Percentiles rank a stretch among this genome's conserved stretches.
Evolutionary conservation across 2,113 vertebrate species (phyloP).

Genomic region (Petaurus breviceps): DNA sequence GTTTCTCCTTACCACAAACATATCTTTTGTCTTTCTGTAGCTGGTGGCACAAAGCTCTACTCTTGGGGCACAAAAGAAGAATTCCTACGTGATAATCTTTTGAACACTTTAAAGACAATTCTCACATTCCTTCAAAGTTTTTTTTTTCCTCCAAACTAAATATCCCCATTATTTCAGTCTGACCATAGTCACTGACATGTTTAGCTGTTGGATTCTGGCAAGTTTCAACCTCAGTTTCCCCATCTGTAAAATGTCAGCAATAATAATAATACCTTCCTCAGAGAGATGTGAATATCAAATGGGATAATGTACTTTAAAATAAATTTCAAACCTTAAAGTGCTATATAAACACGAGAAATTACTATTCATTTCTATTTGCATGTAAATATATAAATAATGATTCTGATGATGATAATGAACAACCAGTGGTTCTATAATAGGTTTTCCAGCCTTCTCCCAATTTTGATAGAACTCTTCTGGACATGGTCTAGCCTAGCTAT

Average conservation of each 20-base stretch:
- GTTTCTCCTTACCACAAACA: neutral
- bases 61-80: neutral
- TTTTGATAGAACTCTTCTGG: no score
- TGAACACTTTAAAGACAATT: neutral
- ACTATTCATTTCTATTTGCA: no score
- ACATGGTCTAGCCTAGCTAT: no score
- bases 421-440: no score
- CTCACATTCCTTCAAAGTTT: no score
- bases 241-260: neutral
- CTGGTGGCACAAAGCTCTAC: neutral
- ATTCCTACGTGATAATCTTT: neutral
- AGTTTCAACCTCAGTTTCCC: neutral
- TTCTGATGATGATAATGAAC: no score
- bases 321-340: no score
- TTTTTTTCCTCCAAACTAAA: no score
- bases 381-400: no score
- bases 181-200: neutral
- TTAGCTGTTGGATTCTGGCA: neutral
- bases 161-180: neutral
- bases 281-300: neutral
- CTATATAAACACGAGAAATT: no score
- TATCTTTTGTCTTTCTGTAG: neutral
- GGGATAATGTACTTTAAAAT: neutral
- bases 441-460: no score
- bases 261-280: neutral